Base-by-base conservation (phyloP, 2,797 vertebrate genomes). In the Poecile montanus region DNA sequence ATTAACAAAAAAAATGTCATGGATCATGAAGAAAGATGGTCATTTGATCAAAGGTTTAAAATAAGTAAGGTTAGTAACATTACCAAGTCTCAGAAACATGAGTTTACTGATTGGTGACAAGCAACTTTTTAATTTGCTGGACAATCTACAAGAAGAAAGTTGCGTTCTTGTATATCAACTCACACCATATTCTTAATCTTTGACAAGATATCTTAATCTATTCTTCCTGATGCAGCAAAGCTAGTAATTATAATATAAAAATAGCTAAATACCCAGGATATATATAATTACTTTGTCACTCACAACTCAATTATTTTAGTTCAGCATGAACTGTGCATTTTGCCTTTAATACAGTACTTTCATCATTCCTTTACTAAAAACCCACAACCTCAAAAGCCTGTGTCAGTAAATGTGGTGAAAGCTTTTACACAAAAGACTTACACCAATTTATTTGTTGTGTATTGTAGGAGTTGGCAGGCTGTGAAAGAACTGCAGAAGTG, bases 241-340 rank as follows among this genome's bases (percentile, higher is more conserved):
- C 80, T 92, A 86, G 82, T 94, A 96, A 97, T 97, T 97, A 95
- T 72, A 86, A 95, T 76, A 93, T 93, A 97, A 97, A 97, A 98
- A 97, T 96, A 97, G 91, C 81, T 89, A 95, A 96, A 97, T 93
- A 94, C 71, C 76, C 67, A 94, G 82, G 44, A 63, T 88, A 83
- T 63, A 95, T 96, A 66, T 94, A 96, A 97, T 97, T 96, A 96
- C 91, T 95, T 91, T 96, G 95, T 97, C 97, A 97, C 76, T 97
- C 94, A 93, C n/a, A 94, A 94, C 88, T 97, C 93, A 95, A 86
- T 96, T 97, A 96, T 94, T 97, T 97, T 92, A 91, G 71, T 90
- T 94, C 84, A 73, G 42, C 19, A n/a, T 50, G 73, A 94, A 94
- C 65, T 88, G 48, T 62, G 36, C 17, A 65, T 93, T 87, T 92